Conservation (phyloP, 2,113 vertebrate species). For the Cyanoramphus novaezelandiae region DNA sequence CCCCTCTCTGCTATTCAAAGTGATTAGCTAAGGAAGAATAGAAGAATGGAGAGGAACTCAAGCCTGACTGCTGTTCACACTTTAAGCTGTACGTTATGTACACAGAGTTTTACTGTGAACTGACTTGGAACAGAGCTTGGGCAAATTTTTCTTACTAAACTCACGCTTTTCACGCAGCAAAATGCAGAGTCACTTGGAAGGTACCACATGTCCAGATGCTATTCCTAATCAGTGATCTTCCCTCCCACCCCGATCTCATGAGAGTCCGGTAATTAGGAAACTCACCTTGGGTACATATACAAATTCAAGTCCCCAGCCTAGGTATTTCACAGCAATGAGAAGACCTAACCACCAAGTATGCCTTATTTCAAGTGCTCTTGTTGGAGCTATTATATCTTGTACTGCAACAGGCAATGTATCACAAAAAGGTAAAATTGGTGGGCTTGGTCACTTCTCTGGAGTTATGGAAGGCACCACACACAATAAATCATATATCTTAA, state of each 20-base stretch:
- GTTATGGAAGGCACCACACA: neutral
- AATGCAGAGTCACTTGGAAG: neutral
- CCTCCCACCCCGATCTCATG: neutral
- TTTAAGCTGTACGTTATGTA: neutral
- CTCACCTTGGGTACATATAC: rapidly evolving
- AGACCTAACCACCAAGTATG: neutral
- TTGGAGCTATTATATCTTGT: neutral
- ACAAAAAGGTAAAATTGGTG: neutral
- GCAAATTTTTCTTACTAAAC: neutral
- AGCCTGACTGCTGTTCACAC: neutral
- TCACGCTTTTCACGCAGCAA: neutral
- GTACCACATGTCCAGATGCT: neutral
- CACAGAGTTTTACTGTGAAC: neutral
- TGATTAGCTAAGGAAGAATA: neutral
- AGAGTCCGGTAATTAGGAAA: neutral
- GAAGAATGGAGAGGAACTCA: slow-evolving; percentile 11
- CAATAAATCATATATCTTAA: rapidly evolving
- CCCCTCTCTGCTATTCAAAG: neutral
- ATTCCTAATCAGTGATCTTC: neutral
- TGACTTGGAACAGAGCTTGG: neutral
- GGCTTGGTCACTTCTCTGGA: neutral
- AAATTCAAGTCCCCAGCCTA: neutral
- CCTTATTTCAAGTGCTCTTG: neutral
- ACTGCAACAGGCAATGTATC: neutral
- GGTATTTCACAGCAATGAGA: neutral